Conservation (phyloP, 2,888 invertebrate genomes). For the Rotaria socialis region DNA sequence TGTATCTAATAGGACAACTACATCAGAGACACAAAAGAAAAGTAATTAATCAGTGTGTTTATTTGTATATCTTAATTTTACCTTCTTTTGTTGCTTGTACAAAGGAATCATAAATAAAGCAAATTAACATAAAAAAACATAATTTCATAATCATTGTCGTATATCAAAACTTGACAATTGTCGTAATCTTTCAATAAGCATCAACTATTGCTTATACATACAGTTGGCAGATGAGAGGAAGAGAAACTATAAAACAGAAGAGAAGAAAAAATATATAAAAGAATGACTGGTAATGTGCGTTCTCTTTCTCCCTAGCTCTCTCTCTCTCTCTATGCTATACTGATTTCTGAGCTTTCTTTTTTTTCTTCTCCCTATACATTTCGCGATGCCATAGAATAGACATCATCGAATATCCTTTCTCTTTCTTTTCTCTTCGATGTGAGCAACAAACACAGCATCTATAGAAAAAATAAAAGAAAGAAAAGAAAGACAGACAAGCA, state of each 20-base stretch:
- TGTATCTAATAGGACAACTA: slow-evolving; percentile 9
- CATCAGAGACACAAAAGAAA: not conserved
- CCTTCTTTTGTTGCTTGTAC: slow-evolving; percentile 13
- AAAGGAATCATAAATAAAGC: not conserved
- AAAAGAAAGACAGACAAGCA: not conserved
- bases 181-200: slow-evolving; percentile 26
- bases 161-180: slow-evolving; percentile 2
- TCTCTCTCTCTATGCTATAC: not conserved
- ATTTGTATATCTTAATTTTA: not conserved
- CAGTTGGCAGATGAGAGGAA: not conserved
- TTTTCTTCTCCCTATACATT: not conserved
- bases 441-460: not conserved
- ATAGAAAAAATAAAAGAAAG: not conserved
- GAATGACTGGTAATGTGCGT: not conserved
- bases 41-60: too few species aligned
- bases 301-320: not conserved
- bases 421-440: not conserved
- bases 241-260: slow-evolving; percentile 7
- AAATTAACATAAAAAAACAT: not conserved
- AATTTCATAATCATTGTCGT: slow-evolving; percentile 11
- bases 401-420: slow-evolving; percentile 11
- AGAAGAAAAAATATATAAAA: slow-evolving; percentile 4
- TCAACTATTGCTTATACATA: not conserved
- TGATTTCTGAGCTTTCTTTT: slow-evolving; percentile 9
- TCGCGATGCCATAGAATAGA: slow-evolving; percentile 2